These are phyloP conservation scores for Smithornis capensis DNA, from an alignment of 2,113 vertebrate genomes.

Conservation along the genomic window DNA sequence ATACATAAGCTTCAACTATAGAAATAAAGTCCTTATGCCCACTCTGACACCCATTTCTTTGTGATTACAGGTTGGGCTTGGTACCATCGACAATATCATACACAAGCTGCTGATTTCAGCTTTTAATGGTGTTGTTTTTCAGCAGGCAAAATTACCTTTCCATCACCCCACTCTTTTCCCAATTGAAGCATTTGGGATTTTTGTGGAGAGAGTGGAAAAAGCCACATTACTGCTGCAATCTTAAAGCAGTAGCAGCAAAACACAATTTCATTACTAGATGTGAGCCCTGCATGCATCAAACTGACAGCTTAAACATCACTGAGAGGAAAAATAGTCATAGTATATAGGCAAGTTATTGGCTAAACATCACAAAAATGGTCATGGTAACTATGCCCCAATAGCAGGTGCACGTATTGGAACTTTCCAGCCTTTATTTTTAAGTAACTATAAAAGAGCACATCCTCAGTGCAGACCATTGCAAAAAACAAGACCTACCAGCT, in stretches of 20 bases:
- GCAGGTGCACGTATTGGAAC: not conserved
- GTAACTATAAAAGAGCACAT: not conserved
- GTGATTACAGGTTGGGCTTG: not conserved
- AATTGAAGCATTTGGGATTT: not conserved
- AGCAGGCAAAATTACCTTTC: not conserved
- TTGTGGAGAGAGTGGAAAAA: not conserved
- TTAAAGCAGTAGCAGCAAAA: not conserved
- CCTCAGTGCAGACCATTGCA: not conserved
- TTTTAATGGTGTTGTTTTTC: not conserved
- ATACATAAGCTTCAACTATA: rapidly evolving
- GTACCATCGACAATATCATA: not conserved
- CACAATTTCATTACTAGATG: not conserved
- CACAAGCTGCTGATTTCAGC: not conserved
- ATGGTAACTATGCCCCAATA: not conserved
- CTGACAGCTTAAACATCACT: not conserved
- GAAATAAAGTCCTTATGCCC: not conserved
- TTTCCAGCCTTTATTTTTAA: not conserved
- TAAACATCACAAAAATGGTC: not conserved
- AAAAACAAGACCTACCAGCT: not conserved
- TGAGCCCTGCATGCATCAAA: not conserved
- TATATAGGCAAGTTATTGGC: not conserved
- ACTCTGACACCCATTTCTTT: not conserved
- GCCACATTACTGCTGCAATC: not conserved
- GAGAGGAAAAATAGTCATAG: not conserved
- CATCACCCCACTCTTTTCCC: not conserved